Percentiles rank a stretch among this genome's conserved stretches.
Evolutionary conservation across 2,113 vertebrate species (phyloP).

Genomic region (Nesoenas mayeri): DNA sequence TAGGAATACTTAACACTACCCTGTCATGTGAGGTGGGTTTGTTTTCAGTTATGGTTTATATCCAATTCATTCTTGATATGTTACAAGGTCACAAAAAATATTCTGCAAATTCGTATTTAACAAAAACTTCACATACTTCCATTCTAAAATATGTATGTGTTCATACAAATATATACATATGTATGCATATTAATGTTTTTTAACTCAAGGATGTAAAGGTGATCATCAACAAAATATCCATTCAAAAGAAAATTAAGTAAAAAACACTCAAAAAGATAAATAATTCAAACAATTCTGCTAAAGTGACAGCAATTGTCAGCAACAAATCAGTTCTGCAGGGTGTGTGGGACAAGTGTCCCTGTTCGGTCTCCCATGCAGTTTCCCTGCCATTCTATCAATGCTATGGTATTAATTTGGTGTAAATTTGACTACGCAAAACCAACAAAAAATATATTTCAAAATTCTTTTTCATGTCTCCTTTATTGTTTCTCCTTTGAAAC

Average conservation of each 20-base stretch:
- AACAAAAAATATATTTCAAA: fast-evolving
- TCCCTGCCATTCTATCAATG: background rate
- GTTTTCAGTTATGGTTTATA: background rate
- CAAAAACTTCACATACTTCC: background rate
- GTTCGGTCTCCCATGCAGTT: background rate
- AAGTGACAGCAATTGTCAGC: background rate
- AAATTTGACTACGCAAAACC: background rate
- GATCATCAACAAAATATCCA: background rate
- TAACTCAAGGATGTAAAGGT: background rate
- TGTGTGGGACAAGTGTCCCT: background rate
- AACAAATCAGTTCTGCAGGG: background rate
- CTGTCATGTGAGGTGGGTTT: background rate
- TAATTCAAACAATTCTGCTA: background rate
- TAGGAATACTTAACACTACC: background rate
- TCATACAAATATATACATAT: background rate
- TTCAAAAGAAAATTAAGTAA: background rate
- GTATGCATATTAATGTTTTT: background rate
- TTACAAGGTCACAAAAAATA: background rate
- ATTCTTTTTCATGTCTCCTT: background rate
- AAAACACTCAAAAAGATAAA: background rate
- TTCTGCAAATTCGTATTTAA: background rate
- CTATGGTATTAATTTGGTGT: background rate
- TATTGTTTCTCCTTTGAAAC: background rate
- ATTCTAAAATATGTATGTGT: background rate
- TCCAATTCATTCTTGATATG: background rate